Conservation (phyloP, 37 sponge, comb jelly and placozoan genomes). For the Aplysina aerophoba region DNA sequence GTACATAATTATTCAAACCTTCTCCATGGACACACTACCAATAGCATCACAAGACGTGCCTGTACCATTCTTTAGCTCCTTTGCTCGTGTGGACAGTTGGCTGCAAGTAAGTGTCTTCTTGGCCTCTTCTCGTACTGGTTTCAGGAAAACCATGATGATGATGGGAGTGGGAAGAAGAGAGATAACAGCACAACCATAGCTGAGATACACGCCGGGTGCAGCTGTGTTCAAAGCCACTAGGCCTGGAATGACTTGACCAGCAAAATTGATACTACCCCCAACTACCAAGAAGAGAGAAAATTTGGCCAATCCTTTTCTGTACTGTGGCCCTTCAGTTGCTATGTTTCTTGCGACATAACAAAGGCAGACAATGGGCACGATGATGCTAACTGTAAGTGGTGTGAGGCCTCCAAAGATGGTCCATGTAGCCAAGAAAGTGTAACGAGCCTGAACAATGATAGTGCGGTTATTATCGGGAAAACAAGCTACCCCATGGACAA, state of each 20-base stretch:
- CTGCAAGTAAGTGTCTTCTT: not conserved
- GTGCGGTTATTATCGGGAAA: not conserved
- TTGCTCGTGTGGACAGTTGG: too few relatives aligned
- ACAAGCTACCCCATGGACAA: not conserved
- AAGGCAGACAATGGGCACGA: not conserved
- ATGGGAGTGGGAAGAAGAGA: constrained; percentile 11
- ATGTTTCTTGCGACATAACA: not conserved
- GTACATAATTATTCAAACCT: too few relatives aligned
- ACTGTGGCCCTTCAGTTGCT: not conserved
- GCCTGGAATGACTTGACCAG: not conserved
- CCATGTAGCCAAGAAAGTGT: not conserved
- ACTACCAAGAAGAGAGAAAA: not conserved
- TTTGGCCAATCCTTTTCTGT: constrained; percentile 7
- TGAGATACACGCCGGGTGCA: not conserved
- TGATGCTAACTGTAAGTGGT: not conserved
- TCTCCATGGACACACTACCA: too few relatives aligned
- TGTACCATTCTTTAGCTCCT: too few relatives aligned
- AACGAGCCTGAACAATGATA: not conserved
- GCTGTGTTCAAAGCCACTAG: not conserved
- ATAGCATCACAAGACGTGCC: too few relatives aligned
- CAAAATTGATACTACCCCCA: not conserved
- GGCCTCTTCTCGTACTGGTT: not conserved
- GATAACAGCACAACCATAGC: not conserved
- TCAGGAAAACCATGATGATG: not conserved
- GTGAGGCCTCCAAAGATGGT: not conserved